Conservation (phyloP, 2,797 vertebrate genomes). For the Sphenopsis melanotis region DNA sequence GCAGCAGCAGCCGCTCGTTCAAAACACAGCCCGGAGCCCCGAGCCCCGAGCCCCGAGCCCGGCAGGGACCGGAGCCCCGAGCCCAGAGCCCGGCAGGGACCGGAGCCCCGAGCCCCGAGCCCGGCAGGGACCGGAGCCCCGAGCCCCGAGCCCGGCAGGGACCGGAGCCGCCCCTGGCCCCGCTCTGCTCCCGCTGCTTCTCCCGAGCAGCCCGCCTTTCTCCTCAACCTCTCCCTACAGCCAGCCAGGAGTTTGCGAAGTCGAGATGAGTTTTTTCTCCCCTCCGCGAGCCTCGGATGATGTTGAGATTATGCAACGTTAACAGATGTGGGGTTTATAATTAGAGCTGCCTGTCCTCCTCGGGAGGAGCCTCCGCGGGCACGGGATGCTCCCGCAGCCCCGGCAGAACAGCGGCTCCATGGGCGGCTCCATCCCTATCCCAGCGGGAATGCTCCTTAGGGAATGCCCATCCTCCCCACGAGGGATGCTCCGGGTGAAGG, state of each 20-base stretch:
- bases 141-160: neutral
- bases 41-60: neutral
- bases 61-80: too few species aligned
- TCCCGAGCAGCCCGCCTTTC: neutral
- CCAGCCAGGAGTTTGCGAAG: neutral
- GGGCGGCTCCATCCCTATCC: neutral
- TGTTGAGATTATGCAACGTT: constrained; percentile 18
- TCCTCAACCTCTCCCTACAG: neutral
- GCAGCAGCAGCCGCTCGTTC: constrained; percentile 67
- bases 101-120: too few species aligned
- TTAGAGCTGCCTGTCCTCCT: neutral
- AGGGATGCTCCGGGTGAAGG: neutral
- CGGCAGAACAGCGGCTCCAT: neutral
- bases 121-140: too few species aligned
- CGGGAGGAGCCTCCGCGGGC: neutral
- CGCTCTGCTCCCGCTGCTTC: neutral
- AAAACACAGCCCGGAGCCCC: constrained; percentile 67
- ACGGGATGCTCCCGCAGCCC: neutral
- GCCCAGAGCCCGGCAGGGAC: too few species aligned
- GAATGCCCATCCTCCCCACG: neutral
- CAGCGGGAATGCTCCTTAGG: neutral
- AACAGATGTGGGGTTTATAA: constrained; percentile 43
- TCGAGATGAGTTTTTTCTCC: neutral
- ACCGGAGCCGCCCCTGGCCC: neutral
- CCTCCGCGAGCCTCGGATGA: neutral